Percentiles rank a stretch among this genome's conserved stretches.
These are phyloP conservation scores for Macrosiphum euphorbiae DNA, from an alignment of 2,888 invertebrate genomes.

Conservation along the genomic window DNA sequence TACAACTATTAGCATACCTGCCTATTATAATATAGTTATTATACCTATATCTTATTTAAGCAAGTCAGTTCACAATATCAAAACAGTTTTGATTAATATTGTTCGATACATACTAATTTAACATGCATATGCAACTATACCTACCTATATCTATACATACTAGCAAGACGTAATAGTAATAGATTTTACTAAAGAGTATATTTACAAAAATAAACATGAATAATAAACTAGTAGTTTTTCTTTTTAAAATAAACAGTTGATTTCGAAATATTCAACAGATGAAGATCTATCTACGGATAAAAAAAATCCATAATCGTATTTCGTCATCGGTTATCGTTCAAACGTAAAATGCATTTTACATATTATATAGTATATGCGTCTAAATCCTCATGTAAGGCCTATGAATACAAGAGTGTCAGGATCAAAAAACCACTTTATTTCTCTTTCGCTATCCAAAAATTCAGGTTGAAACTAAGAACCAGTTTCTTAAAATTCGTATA, in stretches of 20 bases:
- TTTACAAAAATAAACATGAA: background rate
- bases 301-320: background rate
- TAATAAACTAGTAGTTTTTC: background rate
- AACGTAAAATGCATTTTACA: background rate
- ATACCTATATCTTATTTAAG: background rate
- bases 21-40: background rate
- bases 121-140: background rate
- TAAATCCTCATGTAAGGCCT: background rate
- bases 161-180: background rate
- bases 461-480: background rate
- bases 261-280: background rate
- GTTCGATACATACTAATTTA: background rate
- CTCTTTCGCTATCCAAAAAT: slow-evolving; percentile 2
- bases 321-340: background rate
- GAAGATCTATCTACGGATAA: background rate
- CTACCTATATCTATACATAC: too few relatives aligned
- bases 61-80: background rate
- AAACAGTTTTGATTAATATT: background rate
- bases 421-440: background rate
- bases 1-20: background rate
- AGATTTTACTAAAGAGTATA: background rate
- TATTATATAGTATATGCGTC: background rate
- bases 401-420: background rate
- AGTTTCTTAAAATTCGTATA: background rate
- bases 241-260: background rate